A percentile compares a stretch with the other conserved stretches of the same genome.
Conservation (phyloP, 1,140 invertebrate species). For the Nasonia vitripennis region DNA sequence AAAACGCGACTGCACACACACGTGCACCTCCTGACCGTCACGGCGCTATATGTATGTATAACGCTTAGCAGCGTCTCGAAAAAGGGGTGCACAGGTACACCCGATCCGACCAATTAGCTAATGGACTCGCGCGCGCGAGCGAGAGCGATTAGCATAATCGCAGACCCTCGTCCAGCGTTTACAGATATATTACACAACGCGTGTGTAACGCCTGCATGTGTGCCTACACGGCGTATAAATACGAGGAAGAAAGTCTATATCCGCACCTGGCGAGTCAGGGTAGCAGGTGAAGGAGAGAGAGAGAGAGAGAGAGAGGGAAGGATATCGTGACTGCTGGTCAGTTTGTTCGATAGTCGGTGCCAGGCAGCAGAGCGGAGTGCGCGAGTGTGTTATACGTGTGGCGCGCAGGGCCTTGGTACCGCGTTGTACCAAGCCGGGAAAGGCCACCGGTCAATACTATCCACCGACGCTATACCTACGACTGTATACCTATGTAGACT, state of each 20-base stretch:
- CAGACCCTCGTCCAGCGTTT: neutral
- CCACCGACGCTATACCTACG: neutral
- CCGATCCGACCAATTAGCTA: constrained; percentile 28
- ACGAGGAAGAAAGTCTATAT: neutral
- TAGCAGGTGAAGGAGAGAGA: constrained; percentile 39
- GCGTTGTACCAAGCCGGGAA: constrained; percentile 70
- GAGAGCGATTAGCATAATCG: constrained; percentile 37
- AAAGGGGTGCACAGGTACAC: neutral
- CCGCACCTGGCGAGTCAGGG: neutral
- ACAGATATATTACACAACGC: neutral
- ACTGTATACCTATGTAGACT: neutral
- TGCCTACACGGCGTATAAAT: neutral
- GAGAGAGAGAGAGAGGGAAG: neutral
- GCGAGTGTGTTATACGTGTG: constrained; percentile 50
- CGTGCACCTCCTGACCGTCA: no score
- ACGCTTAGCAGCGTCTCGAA: neutral
- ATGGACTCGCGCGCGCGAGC: constrained; percentile 12
- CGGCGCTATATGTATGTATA: constrained; percentile 31
- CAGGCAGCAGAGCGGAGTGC: constrained; percentile 64
- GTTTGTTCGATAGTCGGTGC: constrained; percentile 76
- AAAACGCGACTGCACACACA: no score
- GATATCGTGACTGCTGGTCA: constrained; percentile 76
- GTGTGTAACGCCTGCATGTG: neutral
- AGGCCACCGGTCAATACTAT: constrained; percentile 76
- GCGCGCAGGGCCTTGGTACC: constrained; percentile 69